Evolutionary conservation across 2,888 invertebrate genomes (phyloP).

Genomic region (Phyllotreta striolata): DNA sequence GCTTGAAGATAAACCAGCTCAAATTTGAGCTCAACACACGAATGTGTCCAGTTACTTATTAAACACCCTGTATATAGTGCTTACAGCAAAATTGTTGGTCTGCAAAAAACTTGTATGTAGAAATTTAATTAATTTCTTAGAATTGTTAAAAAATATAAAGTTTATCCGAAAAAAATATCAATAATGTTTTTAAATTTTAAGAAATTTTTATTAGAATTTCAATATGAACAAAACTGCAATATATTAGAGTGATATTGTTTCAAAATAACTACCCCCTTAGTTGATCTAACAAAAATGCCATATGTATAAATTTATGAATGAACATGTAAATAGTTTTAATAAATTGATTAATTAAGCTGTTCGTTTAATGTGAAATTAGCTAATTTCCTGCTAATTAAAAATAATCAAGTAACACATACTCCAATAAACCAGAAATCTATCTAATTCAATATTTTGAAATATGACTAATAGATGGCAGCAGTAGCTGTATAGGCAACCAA

Average conservation of each 20-base stretch:
- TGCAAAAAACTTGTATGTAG: background rate
- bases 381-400: no score
- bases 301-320: conserved; percentile 20
- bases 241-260: conserved; percentile 1
- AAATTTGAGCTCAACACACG: conserved; percentile 28
- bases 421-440: no score
- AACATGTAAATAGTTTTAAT: conserved; percentile 24
- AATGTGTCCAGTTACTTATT: background rate
- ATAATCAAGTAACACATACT: no score
- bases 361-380: background rate
- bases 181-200: no score
- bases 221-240: background rate
- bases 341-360: conserved; percentile 4
- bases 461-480: no score
- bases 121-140: no score
- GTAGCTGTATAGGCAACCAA: no score
- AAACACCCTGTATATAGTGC: background rate
- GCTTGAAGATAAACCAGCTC: conserved; percentile 75
- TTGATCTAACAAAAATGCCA: conserved; percentile 30
- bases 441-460: no score
- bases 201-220: no score
- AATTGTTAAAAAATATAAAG: no score
- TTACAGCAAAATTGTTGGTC: conserved; percentile 3
- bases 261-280: background rate
- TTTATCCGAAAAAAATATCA: no score